Base-by-base conservation (phyloP, 2,113 vertebrate species). In the Benitochromis conjunctus region DNA sequence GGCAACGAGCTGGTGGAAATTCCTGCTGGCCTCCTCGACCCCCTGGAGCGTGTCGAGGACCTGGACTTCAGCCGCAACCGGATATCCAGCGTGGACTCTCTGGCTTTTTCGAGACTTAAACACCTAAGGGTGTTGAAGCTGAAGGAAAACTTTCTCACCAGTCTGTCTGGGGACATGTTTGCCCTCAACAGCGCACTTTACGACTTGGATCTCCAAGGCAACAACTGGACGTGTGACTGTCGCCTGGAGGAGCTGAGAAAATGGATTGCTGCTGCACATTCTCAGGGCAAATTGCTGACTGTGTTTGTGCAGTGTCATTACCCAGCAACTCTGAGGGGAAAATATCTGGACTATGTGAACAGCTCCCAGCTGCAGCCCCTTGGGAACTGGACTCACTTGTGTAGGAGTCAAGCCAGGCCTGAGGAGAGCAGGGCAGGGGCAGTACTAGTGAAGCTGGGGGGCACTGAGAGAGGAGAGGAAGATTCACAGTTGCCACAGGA, bases 171-270 rank as follows among this genome's bases (percentile, higher is more conserved):
- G 0, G 94, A 97, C 9, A 95, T 96, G 58, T 98, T 99, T 38
- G 83, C 96, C 29, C 94, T 97, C 58, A 99, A 96, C 91, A 93
- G 92, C 0, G 94, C 94, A 6, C 97, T 99, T 81, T 97, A 97
- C 84, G 95, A 97, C 77, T 86, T 99, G 83, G 97, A 98, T 86
- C 96, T 99, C 86, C 97, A 97, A 9, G 98, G 97, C 48, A 99
- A 99, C 12, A 95, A 97, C 91, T 99, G 98, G 98, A 98, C 94
- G 4, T 99, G 98, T 7, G 97, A 99, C 93, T 99, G 98, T 82
- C 96, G 95, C 31, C 94, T 99, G 55, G 94, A 96, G 7, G 96
- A 96, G 58, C 92, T 99, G 89, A 98, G 97, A 91, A 95, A 83
- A 77, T 99, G 98, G 98, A 96, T 99, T 96, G 96, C 94, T 3